Evolutionary conservation across 2,888 invertebrate genomes (phyloP).

Genomic region (Terebella lapidaria): DNA sequence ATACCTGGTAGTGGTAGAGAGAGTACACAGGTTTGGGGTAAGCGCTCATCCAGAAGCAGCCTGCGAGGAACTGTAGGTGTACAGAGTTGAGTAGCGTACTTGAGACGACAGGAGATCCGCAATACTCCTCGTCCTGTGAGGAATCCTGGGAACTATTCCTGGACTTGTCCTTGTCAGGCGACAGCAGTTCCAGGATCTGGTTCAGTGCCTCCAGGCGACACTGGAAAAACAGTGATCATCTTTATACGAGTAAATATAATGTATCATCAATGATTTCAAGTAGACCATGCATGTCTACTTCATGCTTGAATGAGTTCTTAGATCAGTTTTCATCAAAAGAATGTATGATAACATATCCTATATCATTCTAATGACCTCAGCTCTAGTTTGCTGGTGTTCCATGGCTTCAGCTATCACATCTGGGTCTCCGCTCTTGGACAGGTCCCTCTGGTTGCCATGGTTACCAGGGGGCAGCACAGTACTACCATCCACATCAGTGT

Average conservation of each 20-base stretch:
- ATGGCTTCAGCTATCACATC: constrained; percentile 35
- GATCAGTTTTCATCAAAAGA: no score
- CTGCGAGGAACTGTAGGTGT: constrained; percentile 59
- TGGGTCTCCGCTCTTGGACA: constrained; percentile 23
- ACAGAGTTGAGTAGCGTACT: constrained; percentile 45
- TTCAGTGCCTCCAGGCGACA: constrained; percentile 52
- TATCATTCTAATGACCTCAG: constrained; percentile 41
- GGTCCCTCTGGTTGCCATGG: background rate
- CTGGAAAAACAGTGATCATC: no score
- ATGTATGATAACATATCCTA: no score
- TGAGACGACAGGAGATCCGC: constrained; percentile 10
- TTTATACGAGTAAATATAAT: no score
- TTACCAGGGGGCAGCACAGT: background rate
- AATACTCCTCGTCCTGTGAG: background rate
- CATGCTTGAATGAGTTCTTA: no score
- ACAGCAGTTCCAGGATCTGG: constrained; percentile 51
- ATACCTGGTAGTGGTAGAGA: constrained; percentile 59
- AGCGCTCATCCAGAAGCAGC: constrained; percentile 57
- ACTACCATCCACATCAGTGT: no score
- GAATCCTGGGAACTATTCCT: background rate
- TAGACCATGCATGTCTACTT: no score
- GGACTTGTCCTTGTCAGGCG: constrained; percentile 32
- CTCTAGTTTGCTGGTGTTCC: constrained; percentile 44
- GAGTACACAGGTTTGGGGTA: constrained; percentile 43
- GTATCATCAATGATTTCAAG: no score